Conservation (phyloP, 2,888 invertebrate species). For the Plebejus melissa region DNA sequence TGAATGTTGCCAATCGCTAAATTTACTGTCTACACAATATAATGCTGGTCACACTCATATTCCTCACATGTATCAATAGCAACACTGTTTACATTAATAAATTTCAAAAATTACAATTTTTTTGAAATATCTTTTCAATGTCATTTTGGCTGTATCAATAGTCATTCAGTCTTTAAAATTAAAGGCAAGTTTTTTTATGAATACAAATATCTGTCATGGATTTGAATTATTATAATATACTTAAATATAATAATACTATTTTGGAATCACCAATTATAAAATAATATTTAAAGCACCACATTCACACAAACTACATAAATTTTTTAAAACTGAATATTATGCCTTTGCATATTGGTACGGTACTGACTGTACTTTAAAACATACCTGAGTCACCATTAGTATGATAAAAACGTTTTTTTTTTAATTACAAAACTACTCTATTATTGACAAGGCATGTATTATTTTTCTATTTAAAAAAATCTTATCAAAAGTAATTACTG, state of each 20-base stretch:
- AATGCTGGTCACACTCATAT: not conserved
- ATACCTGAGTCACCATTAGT: not conserved
- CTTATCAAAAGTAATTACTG: not conserved
- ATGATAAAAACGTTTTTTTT: not conserved
- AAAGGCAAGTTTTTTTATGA: not conserved
- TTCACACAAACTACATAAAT: not conserved
- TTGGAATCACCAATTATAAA: not conserved
- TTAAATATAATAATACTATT: conserved; percentile 5
- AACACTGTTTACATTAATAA: not conserved
- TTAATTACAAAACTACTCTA: not conserved
- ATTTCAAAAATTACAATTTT: not conserved
- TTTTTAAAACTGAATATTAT: not conserved
- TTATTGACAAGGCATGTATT: not conserved
- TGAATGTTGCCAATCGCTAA: not conserved
- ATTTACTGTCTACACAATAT: not conserved
- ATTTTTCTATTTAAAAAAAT: not conserved
- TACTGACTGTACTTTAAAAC: not conserved
- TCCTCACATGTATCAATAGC: not conserved
- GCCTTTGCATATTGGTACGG: not conserved
- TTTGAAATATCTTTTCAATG: not conserved
- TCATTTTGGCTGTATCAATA: not conserved
- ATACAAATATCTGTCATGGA: not conserved
- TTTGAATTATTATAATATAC: not conserved
- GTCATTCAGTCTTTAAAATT: not conserved
- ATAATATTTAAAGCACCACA: not conserved